phyloP scores from a whole-genome alignment of 2,113 vertebrate species.

The Zosterops borbonicus region DNA sequence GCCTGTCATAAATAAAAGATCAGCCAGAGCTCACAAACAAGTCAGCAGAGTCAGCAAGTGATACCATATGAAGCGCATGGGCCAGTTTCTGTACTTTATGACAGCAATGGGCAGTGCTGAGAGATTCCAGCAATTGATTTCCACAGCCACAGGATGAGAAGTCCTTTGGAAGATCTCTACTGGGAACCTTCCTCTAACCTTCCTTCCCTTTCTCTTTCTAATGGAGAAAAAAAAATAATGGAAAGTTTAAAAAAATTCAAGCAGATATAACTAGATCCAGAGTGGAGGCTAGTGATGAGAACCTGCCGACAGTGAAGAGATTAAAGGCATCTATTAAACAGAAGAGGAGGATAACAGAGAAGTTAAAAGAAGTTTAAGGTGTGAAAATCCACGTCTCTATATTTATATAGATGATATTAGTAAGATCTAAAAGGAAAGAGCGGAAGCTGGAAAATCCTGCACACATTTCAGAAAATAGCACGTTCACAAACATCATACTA shows the following conservation, averaged over 20 bases:
- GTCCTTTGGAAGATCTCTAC: background rate
- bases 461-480: background rate
- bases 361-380: constrained; percentile 10
- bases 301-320: background rate
- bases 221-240: background rate
- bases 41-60: background rate
- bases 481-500: background rate
- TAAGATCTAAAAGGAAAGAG: constrained; percentile 10
- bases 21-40: background rate
- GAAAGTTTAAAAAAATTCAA: background rate
- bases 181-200: background rate
- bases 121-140: background rate
- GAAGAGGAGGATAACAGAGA: background rate
- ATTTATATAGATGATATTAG: constrained; percentile 13
- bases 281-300: constrained; percentile 14
- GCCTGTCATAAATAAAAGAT: background rate
- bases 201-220: background rate
- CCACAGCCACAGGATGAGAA: background rate
- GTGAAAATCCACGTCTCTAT: background rate
- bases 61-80: background rate
- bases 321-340: constrained; percentile 19
- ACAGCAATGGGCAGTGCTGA: background rate
- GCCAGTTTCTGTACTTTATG: background rate
- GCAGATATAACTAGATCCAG: background rate
- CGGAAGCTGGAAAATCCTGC: constrained; percentile 10